Evolutionary conservation across 1,140 invertebrate genomes (phyloP).

Genomic region (Muscidifurax raptorellus): DNA sequence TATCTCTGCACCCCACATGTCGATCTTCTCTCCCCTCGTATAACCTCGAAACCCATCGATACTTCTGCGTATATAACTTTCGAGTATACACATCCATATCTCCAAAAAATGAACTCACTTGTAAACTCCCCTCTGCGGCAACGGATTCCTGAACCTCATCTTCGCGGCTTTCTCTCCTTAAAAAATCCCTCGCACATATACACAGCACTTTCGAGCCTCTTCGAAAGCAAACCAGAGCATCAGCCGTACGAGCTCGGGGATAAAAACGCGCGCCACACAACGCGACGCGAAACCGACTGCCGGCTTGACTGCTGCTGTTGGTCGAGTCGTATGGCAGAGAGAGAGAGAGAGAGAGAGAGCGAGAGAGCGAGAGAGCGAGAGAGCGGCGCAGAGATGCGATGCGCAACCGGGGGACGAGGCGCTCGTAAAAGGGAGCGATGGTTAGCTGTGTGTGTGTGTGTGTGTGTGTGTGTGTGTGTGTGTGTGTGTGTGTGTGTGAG

Average conservation of each 20-base stretch:
- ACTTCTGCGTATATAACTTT: constrained; percentile 23
- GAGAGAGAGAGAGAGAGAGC: background rate
- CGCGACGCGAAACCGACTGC: constrained; percentile 7
- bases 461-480: background rate
- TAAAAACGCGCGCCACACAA: background rate
- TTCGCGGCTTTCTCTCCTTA: background rate
- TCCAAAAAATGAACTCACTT: constrained; percentile 65
- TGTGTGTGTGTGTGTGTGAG: background rate
- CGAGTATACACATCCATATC: too few species aligned
- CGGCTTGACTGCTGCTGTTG: background rate
- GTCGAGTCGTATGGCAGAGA: background rate
- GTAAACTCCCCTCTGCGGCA: constrained; percentile 69
- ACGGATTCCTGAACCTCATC: constrained; percentile 62
- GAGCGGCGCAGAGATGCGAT: constrained; percentile 3
- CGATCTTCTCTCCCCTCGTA: background rate
- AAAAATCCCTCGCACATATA: background rate
- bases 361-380: background rate
- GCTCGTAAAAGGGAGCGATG: constrained; percentile 3
- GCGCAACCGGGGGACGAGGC: background rate
- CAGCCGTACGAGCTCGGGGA: background rate
- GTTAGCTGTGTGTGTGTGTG: too few species aligned
- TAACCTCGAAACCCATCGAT: constrained; percentile 58
- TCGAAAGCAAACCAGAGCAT: background rate
- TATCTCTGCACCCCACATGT: background rate
- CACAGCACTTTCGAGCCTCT: background rate